These are phyloP conservation scores for Nyleta sp. DNA, from an alignment of 2,888 invertebrate genomes.

Conservation along the genomic window DNA sequence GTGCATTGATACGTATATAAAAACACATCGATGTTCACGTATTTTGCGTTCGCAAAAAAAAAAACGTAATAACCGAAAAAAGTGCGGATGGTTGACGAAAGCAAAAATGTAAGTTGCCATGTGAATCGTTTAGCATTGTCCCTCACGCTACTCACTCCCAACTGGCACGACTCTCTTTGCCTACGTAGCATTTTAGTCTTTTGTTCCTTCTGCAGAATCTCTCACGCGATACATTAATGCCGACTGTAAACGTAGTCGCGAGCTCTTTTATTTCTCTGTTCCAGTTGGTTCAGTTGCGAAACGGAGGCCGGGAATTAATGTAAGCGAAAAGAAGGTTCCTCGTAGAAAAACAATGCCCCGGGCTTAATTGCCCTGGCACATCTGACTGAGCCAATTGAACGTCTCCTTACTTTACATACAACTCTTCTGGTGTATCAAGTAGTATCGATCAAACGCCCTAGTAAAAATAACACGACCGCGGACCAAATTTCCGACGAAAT, in stretches of 20 bases:
- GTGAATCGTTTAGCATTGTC: conserved; percentile 78
- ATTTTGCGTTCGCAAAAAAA: conserved; percentile 37
- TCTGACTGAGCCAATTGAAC: conserved; percentile 49
- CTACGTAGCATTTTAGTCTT: conserved; percentile 59
- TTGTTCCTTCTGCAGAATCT: conserved; percentile 53
- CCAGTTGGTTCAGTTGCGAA: conserved; percentile 49
- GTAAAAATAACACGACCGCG: conserved; percentile 14
- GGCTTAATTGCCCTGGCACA: conserved; percentile 8
- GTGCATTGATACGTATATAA: conserved; percentile 30
- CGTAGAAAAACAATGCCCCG: too few relatives aligned
- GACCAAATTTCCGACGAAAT: neutral
- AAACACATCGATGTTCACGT: conserved; percentile 61
- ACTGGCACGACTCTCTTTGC: conserved; percentile 84
- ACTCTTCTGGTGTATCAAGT: conserved; percentile 35
- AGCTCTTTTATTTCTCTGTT: conserved; percentile 32
- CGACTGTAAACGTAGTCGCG: conserved; percentile 36
- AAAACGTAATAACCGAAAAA: conserved; percentile 55
- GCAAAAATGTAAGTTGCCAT: conserved; percentile 81
- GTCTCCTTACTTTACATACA: conserved; percentile 12
- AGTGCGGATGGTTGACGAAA: conserved; percentile 78
- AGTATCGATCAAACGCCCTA: conserved; percentile 43
- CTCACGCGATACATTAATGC: conserved; percentile 45
- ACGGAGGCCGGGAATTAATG: conserved; percentile 1
- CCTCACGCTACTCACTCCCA: conserved; percentile 83
- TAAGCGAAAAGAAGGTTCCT: neutral